These are phyloP conservation scores for Sialis fuliginosa DNA, from an alignment of 2,888 invertebrate genomes.

Conservation along the genomic window DNA sequence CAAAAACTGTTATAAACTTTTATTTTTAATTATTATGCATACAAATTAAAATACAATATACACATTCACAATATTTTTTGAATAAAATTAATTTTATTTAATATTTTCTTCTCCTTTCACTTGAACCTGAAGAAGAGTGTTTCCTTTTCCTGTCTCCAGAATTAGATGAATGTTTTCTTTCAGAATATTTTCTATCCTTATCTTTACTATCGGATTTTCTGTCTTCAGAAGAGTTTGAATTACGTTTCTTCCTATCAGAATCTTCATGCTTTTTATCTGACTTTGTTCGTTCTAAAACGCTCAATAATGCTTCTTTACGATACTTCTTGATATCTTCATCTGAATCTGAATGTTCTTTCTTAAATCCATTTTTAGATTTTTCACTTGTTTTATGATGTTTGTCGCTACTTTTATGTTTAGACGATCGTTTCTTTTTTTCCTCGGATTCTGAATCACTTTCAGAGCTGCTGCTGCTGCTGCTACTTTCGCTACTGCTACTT, in stretches of 20 bases:
- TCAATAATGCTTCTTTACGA: not conserved
- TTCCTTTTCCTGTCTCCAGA: no score
- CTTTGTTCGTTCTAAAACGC: not conserved
- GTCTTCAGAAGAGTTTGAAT: not conserved
- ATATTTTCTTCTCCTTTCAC: no score
- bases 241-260: no score
- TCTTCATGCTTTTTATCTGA: not conserved
- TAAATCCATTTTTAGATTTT: slow-evolving; percentile 8
- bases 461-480: slow-evolving; percentile 2
- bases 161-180: no score
- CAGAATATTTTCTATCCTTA: not conserved
- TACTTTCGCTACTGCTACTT: not conserved
- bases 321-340: not conserved
- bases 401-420: slow-evolving; percentile 8
- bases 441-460: slow-evolving; percentile 10
- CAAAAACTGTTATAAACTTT: no score
- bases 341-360: slow-evolving; percentile 1
- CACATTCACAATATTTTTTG: no score
- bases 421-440: slow-evolving; percentile 8
- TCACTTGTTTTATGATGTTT: slow-evolving; percentile 9
- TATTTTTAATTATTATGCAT: no score
- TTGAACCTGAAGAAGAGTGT: no score
- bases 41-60: no score
- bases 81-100: no score
- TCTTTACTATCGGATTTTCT: not conserved